Conservation (phyloP, 1,140 invertebrate genomes). For the Hermetia illucens region DNA sequence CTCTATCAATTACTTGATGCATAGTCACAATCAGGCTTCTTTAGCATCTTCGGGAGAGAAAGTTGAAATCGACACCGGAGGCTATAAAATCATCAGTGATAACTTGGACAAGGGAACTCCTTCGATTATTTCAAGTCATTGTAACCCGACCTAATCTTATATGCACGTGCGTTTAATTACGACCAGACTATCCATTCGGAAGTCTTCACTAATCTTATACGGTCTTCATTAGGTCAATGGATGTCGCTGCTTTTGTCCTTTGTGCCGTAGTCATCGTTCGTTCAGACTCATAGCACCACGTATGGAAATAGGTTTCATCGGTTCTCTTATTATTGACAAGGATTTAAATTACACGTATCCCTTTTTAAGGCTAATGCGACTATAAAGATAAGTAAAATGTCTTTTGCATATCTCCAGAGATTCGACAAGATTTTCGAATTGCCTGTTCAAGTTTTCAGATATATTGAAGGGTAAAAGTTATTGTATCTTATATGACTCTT, state of each 20-base stretch:
- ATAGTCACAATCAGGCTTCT: too few relatives aligned
- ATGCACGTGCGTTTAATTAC: background rate
- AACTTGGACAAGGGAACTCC: too few relatives aligned
- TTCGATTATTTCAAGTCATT: too few relatives aligned
- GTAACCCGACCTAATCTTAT: too few relatives aligned
- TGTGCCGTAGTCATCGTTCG: too few relatives aligned
- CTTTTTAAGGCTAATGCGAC: background rate
- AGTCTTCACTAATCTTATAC: background rate
- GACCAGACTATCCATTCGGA: background rate
- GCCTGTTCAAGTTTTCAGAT: background rate
- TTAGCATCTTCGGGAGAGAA: too few relatives aligned
- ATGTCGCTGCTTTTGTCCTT: background rate
- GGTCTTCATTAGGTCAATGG: background rate
- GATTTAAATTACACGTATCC: conserved; percentile 1
- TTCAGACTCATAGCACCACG: background rate
- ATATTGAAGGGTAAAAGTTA: background rate
- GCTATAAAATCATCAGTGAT: too few relatives aligned
- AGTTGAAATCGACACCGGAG: too few relatives aligned
- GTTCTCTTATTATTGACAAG: background rate
- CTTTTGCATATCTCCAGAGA: conserved; percentile 1
- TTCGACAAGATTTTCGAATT: background rate
- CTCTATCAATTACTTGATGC: too few relatives aligned
- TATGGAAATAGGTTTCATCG: background rate
- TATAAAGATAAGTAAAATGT: conserved; percentile 1
- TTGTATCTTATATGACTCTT: too few relatives aligned